phyloP scores from a whole-genome alignment of 53 echinoderm and acorn worm genomes.

The Echinometra lucunter region DNA sequence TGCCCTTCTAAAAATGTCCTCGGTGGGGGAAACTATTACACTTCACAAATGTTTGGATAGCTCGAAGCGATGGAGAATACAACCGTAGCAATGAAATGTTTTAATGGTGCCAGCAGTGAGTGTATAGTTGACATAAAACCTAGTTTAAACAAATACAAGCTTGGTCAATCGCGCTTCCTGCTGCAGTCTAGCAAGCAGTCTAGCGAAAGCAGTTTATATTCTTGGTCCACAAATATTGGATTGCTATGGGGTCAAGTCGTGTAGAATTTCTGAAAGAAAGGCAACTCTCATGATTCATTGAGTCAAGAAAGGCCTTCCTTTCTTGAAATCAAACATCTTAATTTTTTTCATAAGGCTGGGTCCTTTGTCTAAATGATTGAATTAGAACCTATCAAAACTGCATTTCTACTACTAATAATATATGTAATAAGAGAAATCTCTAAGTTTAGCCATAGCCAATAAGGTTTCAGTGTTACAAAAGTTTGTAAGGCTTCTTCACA shows the following conservation, averaged over 20 bases:
- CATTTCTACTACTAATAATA: no score
- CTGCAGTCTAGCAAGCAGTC: not conserved
- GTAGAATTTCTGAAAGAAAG: not conserved
- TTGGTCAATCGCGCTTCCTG: constrained; percentile 2
- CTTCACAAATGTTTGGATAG: constrained; percentile 48
- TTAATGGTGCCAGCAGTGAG: constrained; percentile 43
- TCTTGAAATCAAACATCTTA: not conserved
- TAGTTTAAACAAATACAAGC: constrained; percentile 50
- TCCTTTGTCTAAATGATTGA: no score
- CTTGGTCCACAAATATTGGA: constrained; percentile 44
- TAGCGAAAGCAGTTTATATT: no score
- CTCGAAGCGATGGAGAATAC: not conserved
- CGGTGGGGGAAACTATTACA: not conserved
- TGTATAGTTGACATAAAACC: constrained; percentile 40
- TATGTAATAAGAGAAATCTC: no score
- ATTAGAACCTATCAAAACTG: no score
- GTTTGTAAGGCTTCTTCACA: no score
- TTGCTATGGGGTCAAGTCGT: not conserved
- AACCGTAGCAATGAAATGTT: constrained; percentile 40
- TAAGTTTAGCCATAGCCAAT: no score
- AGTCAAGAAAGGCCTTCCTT: not conserved
- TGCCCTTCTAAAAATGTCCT: not conserved
- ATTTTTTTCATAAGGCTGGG: not conserved
- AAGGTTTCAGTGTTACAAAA: no score
- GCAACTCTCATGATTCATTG: not conserved